phyloP scores from a whole-genome alignment of 2,797 vertebrate genomes.

The Cryptoblepharus egeriae region DNA sequence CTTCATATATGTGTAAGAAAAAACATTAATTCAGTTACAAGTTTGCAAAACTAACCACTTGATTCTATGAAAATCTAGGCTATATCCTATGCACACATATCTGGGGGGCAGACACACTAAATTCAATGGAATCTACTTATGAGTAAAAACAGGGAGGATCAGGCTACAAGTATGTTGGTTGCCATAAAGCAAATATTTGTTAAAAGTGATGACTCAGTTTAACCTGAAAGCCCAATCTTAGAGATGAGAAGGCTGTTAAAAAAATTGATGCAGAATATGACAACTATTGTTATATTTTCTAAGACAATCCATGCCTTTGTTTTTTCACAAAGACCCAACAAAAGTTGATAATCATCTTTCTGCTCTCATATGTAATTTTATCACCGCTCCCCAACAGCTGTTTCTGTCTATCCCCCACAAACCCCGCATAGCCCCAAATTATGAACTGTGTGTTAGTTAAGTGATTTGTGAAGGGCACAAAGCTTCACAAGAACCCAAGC shows the following conservation, averaged over 20 bases:
- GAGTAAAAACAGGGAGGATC: background rate
- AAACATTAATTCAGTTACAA: background rate
- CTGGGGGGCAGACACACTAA: background rate
- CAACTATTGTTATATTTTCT: background rate
- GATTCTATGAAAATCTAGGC: background rate
- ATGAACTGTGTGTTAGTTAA: constrained; percentile 16
- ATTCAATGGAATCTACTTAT: background rate
- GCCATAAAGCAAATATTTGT: background rate
- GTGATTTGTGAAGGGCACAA: constrained; percentile 9
- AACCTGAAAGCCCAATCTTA: background rate
- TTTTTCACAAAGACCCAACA: background rate
- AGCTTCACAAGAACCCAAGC: constrained; percentile 11
- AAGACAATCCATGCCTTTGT: background rate
- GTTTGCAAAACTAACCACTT: background rate
- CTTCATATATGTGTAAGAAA: background rate
- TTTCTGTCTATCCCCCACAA: background rate
- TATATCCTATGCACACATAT: background rate
- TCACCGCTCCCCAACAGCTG: background rate
- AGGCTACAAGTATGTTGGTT: background rate
- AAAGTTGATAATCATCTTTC: constrained; percentile 1
- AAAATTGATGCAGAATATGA: background rate
- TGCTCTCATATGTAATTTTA: background rate
- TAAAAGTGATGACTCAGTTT: background rate
- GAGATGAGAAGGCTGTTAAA: background rate
- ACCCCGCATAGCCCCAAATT: background rate